phyloP scores from a whole-genome alignment of 2,888 invertebrate species.

The Euclidia mi region DNA sequence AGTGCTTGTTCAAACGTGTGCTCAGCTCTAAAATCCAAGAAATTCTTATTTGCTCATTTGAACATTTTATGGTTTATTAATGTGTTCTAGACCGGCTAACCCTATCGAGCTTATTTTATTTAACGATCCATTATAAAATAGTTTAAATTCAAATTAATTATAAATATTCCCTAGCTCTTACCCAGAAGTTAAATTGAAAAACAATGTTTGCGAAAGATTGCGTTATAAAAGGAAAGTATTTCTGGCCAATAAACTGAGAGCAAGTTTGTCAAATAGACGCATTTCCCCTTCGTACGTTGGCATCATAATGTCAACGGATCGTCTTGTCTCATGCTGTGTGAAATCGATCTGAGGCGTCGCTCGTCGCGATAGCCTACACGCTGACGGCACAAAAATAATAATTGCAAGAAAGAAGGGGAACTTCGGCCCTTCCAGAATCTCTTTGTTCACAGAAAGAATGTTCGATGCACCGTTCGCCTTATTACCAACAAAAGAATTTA shows the following conservation, averaged over 20 bases:
- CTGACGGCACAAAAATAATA: conserved; percentile 79
- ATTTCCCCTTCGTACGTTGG: conserved; percentile 30
- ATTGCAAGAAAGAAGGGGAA: conserved; percentile 78
- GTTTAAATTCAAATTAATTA: conserved; percentile 31
- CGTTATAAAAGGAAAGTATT: neutral
- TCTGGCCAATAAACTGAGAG: conserved; percentile 16
- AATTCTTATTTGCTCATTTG: conserved; percentile 29
- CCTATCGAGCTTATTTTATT: conserved; percentile 19
- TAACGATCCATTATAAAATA: conserved; percentile 23
- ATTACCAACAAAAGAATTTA: conserved; percentile 67
- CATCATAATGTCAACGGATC: conserved; percentile 30
- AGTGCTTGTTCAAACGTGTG: conserved; percentile 33
- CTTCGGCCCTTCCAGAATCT: conserved; percentile 64
- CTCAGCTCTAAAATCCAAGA: conserved; percentile 30
- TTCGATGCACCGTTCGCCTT: conserved; percentile 70
- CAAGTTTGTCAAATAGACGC: conserved; percentile 40
- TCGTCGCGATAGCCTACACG: conserved; percentile 54
- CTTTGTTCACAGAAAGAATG: conserved; percentile 73
- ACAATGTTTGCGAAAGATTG: neutral
- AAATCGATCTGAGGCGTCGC: conserved; percentile 61
- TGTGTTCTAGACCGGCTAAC: conserved; percentile 13
- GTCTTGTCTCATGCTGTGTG: conserved; percentile 46
- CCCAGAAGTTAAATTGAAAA: neutral
- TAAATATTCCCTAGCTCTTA: conserved; percentile 1
- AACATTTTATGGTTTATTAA: conserved; percentile 24